Evolutionary conservation across 2,797 vertebrate species (phyloP).

Genomic region (Gorsachius magnificus): DNA sequence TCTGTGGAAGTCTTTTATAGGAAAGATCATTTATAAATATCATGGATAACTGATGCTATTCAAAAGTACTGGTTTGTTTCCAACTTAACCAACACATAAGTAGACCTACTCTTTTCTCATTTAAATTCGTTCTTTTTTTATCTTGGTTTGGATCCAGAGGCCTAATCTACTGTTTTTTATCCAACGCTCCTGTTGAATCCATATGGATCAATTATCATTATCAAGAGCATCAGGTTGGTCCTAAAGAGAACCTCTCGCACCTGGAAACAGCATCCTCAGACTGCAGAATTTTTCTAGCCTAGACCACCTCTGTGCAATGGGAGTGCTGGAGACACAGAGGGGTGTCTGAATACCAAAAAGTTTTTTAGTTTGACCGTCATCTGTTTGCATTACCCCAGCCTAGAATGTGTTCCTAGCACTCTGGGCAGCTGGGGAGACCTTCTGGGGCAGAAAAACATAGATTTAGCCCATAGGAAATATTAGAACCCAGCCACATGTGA

Average conservation of each 20-base stretch:
- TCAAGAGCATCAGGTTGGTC: background rate
- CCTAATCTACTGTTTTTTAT: background rate
- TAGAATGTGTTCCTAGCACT: background rate
- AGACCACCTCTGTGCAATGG: background rate
- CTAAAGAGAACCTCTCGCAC: background rate
- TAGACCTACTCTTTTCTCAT: background rate
- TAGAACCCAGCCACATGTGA: background rate
- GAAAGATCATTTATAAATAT: background rate
- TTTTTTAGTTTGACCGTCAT: background rate
- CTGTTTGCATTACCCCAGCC: background rate
- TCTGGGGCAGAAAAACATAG: background rate
- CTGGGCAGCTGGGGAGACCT: background rate
- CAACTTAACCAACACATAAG: slow-evolving; percentile 19
- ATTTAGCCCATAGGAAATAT: background rate
- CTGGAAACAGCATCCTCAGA: background rate
- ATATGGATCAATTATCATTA: slow-evolving; percentile 23
- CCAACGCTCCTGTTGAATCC: background rate
- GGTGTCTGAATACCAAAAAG: background rate
- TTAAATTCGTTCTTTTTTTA: slow-evolving; percentile 14
- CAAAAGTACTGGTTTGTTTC: slow-evolving; percentile 22
- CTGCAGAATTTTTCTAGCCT: background rate
- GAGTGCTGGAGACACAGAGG: background rate
- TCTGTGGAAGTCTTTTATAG: background rate
- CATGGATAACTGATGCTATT: background rate
- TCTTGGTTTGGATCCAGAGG: slow-evolving; percentile 30